These are phyloP conservation scores for Charaxes varanes DNA, from an alignment of 1,140 invertebrate species.

Conservation along the genomic window DNA sequence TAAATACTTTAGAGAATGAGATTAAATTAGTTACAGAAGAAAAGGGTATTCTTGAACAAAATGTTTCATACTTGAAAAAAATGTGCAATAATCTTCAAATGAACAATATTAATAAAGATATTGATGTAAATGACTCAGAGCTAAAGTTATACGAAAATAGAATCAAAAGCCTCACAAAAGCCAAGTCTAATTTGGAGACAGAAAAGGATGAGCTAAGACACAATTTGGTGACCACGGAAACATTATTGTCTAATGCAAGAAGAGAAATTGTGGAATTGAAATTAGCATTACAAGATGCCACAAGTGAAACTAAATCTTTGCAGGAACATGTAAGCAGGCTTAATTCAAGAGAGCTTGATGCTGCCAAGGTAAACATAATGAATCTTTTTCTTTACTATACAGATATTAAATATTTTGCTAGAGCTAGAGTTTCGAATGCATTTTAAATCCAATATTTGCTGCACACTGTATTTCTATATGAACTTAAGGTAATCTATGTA, in stretches of 20 bases:
- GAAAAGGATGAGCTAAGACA: constrained; percentile 46
- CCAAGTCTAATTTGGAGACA: constrained; percentile 50
- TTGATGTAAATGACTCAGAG: constrained; percentile 52
- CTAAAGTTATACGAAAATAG: constrained; percentile 64
- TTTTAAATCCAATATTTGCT: too few relatives aligned
- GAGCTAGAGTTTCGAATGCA: too few relatives aligned
- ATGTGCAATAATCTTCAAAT: constrained; percentile 60
- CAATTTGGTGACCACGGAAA: constrained; percentile 58
- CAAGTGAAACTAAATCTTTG: constrained; percentile 60
- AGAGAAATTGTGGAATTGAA: constrained; percentile 68
- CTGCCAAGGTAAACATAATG: too few relatives aligned
- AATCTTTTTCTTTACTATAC: too few relatives aligned
- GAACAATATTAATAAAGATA: constrained; percentile 35
- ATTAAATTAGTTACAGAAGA: constrained; percentile 59
- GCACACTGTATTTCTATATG: too few relatives aligned
- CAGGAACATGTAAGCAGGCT: constrained; percentile 51
- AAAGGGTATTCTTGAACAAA: constrained; percentile 60
- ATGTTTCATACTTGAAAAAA: constrained; percentile 63
- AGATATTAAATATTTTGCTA: too few relatives aligned
- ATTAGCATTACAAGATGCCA: constrained; percentile 66
- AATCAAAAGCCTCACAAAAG: constrained; percentile 51
- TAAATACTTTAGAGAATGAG: constrained; percentile 62
- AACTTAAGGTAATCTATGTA: too few relatives aligned
- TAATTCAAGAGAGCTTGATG: constrained; percentile 35
- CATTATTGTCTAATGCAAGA: constrained; percentile 58